phyloP scores from a whole-genome alignment of 2,113 vertebrate genomes.

The Cervus canadensis region DNA sequence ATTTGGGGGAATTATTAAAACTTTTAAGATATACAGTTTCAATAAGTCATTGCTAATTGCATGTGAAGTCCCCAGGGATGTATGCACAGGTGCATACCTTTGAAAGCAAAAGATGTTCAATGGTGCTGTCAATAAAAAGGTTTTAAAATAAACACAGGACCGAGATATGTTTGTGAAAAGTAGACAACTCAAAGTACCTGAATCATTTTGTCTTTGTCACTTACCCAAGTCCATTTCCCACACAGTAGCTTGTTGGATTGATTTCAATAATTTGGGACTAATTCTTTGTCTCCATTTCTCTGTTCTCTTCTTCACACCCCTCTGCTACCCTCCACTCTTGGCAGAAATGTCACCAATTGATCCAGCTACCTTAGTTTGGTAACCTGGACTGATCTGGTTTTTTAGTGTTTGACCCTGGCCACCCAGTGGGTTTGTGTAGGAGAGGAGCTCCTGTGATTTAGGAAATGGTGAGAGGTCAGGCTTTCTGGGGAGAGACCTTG shows the following conservation, averaged over 20 bases:
- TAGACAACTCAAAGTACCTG: neutral
- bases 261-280: neutral
- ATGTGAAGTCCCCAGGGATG: conserved; percentile 4
- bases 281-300: neutral
- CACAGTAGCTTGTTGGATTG: neutral
- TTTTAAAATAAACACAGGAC: conserved; percentile 39
- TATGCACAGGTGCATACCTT: conserved; percentile 34
- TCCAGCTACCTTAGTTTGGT: too few species aligned
- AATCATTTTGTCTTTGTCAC: neutral
- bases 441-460: neutral
- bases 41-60: conserved; percentile 36
- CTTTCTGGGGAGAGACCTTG: neutral
- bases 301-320: neutral
- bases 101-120: conserved; percentile 54
- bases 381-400: neutral
- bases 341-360: neutral
- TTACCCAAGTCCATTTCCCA: neutral
- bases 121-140: conserved; percentile 76
- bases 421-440: neutral
- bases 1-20: neutral
- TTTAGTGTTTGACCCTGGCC: neutral
- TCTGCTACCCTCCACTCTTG: neutral
- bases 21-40: neutral
- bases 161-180: conserved; percentile 24
- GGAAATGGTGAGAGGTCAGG: neutral